These are phyloP conservation scores for Argyrosomus regius DNA, from an alignment of 2,797 vertebrate species.

Conservation along the genomic window DNA sequence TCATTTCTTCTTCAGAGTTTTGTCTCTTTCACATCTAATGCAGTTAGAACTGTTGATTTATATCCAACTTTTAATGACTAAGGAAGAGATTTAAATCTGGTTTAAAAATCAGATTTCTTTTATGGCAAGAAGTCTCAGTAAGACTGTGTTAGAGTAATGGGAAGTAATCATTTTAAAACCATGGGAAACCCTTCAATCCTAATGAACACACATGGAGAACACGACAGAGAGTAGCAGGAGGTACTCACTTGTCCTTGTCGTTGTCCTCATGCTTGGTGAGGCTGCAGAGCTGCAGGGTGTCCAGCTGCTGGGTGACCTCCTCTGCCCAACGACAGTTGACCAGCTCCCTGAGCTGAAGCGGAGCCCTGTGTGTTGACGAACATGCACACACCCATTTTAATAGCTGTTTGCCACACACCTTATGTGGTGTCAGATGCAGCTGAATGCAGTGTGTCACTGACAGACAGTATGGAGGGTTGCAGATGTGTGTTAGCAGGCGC, in stretches of 20 bases:
- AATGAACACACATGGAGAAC: not conserved
- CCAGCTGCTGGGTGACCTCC: slow-evolving; percentile 98
- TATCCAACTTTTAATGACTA: not conserved
- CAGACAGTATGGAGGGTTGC: fast-evolving
- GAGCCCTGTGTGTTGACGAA: slow-evolving; percentile 84
- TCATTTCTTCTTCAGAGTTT: not conserved
- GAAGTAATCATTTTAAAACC: too few relatives aligned
- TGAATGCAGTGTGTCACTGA: not conserved
- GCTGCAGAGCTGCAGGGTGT: slow-evolving; percentile 97
- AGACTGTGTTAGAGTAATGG: too few relatives aligned
- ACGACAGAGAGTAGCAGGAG: not conserved
- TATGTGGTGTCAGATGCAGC: not conserved
- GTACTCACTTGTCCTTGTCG: slow-evolving; percentile 95
- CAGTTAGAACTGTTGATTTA: too few relatives aligned
- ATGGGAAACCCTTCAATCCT: not conserved
- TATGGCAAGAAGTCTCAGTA: too few relatives aligned
- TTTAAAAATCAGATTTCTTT: not conserved
- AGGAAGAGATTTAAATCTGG: not conserved
- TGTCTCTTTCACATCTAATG: not conserved
- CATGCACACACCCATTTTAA: slow-evolving; percentile 20
- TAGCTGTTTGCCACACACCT: not conserved
- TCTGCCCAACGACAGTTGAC: slow-evolving; percentile 99
- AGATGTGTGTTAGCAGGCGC: slow-evolving; percentile 33
- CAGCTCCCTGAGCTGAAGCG: slow-evolving; percentile 94
- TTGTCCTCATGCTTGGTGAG: slow-evolving; percentile 98